phyloP scores from a whole-genome alignment of 2,888 invertebrate species.

The Escarpia spicata region DNA sequence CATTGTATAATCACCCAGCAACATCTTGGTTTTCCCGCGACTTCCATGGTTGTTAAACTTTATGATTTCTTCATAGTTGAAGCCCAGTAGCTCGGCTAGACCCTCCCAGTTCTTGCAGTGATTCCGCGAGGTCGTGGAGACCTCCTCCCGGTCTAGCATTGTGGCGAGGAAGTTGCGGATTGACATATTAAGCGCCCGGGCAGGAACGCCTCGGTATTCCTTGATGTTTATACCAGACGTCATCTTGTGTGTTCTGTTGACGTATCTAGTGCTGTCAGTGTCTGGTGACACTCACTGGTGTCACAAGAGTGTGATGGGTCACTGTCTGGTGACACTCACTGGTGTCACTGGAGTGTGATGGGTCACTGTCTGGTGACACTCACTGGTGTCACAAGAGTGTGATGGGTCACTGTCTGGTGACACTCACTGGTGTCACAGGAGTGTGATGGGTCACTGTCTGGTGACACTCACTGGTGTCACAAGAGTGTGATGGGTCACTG shows the following conservation, averaged over 20 bases:
- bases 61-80: not conserved
- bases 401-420: not conserved
- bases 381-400: too few relatives aligned
- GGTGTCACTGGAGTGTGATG: not conserved
- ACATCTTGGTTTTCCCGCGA: not conserved
- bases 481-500: not conserved
- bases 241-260: not conserved
- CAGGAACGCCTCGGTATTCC: not conserved
- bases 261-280: not conserved
- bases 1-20: not conserved
- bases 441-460: not conserved
- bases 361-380: not conserved
- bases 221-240: not conserved
- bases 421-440: not conserved
- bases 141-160: not conserved
- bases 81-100: not conserved
- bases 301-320: too few relatives aligned
- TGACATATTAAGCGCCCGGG: not conserved
- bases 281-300: too few relatives aligned
- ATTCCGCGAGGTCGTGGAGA: not conserved
- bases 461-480: not conserved
- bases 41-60: not conserved
- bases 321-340: not conserved
- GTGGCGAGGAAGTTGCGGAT: not conserved
- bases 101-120: not conserved